Percentiles rank a stretch among this genome's conserved stretches.
phyloP scores from a whole-genome alignment of 2,797 vertebrate species.

The Microctenopoma lineatum region DNA sequence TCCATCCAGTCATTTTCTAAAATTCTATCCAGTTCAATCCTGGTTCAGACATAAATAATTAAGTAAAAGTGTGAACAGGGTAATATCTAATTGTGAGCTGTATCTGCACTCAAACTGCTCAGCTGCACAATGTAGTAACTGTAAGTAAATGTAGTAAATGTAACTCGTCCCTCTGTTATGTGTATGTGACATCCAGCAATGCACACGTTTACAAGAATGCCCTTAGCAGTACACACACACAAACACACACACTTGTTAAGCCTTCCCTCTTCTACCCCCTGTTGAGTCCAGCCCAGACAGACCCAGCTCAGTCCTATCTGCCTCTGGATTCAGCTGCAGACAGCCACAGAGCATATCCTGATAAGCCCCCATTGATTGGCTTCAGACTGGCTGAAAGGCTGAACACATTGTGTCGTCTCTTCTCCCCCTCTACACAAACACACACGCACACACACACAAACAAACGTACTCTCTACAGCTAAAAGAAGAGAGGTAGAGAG shows the following conservation, averaged over 20 bases:
- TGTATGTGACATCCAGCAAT: conserved; percentile 23
- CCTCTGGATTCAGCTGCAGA: conserved; percentile 56
- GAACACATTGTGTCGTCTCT: conserved; percentile 64
- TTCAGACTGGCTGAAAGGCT: conserved; percentile 69
- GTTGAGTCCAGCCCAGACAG: conserved; percentile 60
- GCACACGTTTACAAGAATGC: conserved; percentile 34
- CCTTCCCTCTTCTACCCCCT: conserved; percentile 52
- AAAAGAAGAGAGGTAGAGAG: conserved; percentile 24
- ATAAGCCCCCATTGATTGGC: conserved; percentile 76
- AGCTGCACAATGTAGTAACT: no score
- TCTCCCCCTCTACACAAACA: conserved; percentile 12
- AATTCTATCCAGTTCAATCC: no score
- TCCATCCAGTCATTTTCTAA: no score
- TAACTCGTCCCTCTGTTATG: conserved; percentile 7
- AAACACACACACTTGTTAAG: conserved; percentile 55
- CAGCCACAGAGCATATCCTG: conserved; percentile 63
- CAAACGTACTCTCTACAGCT: conserved; percentile 9
- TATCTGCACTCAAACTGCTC: no score
- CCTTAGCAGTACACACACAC: conserved; percentile 13
- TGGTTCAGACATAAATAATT: no score
- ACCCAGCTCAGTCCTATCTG: conserved; percentile 63
- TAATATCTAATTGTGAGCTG: no score
- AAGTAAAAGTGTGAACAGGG: no score
- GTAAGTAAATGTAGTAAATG: no score
- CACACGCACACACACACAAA: conserved; percentile 20